A percentile compares a stretch with the other conserved stretches of the same genome.
These are phyloP conservation scores for Poicephalus gulielmi DNA, from an alignment of 2,113 vertebrate species.

Conservation along the genomic window DNA sequence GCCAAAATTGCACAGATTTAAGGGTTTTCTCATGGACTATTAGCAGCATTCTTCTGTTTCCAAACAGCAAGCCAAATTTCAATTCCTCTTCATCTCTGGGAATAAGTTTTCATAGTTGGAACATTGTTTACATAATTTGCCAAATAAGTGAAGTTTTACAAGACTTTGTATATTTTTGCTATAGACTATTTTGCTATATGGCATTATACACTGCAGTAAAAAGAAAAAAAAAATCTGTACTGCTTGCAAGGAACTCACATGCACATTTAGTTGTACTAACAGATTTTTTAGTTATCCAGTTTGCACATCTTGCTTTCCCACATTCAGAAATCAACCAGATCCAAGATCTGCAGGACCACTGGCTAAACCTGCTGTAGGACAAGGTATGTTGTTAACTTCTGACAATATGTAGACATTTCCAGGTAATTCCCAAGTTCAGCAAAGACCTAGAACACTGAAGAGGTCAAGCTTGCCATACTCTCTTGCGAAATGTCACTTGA, in stretches of 20 bases:
- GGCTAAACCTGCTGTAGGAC: background rate
- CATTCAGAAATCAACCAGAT: background rate
- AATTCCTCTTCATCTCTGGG: background rate
- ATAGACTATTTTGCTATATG: background rate
- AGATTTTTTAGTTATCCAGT: background rate
- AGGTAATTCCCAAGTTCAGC: background rate
- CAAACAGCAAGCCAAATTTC: background rate
- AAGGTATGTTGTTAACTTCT: background rate
- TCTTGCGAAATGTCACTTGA: background rate
- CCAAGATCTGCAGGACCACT: background rate
- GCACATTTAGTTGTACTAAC: background rate
- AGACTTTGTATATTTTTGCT: background rate
- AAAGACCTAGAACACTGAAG: background rate
- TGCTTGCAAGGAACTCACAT: background rate
- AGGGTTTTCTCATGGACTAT: background rate
- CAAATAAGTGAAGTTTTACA: background rate
- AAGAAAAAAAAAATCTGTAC: background rate
- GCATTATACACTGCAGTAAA: background rate
- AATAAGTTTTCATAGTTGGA: background rate
- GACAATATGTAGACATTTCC: background rate
- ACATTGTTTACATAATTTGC: background rate
- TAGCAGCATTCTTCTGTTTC: background rate
- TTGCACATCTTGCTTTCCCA: background rate
- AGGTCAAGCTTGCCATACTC: background rate
- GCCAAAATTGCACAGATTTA: background rate